These are phyloP conservation scores for Halcyon chelicuti DNA, from an alignment of 2,797 vertebrate species.

Conservation along the genomic window DNA sequence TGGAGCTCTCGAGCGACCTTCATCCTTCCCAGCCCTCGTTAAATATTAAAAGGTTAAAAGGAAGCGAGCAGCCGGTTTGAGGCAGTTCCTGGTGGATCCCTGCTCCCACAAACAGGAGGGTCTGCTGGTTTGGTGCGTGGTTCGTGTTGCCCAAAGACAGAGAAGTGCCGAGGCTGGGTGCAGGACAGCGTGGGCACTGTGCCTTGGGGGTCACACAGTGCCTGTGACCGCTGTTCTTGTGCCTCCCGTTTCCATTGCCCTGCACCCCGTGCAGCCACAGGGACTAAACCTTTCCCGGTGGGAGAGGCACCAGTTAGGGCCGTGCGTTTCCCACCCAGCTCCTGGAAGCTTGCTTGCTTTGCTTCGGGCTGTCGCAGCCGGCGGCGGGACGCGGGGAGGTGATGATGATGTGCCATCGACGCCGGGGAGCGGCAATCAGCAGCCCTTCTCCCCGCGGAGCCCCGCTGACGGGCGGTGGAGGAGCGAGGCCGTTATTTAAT, in stretches of 20 bases:
- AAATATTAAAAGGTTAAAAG: not conserved
- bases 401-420: rapidly evolving
- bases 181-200: rapidly evolving
- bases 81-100: not conserved
- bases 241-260: not conserved
- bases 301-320: not conserved
- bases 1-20: not conserved
- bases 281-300: rapidly evolving
- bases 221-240: rapidly evolving
- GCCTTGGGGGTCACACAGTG: rapidly evolving
- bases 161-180: no score
- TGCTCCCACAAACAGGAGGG: not conserved
- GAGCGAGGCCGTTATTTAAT: not conserved
- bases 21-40: not conserved
- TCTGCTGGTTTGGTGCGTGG: rapidly evolving
- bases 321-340: not conserved
- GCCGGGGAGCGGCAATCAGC: not conserved
- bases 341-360: rapidly evolving
- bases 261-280: rapidly evolving
- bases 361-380: not conserved
- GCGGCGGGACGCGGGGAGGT: rapidly evolving
- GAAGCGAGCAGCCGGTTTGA: not conserved
- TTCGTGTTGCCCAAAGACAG: rapidly evolving
- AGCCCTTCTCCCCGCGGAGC: not conserved
- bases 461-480: not conserved